Base-by-base conservation (phyloP, 2,888 invertebrate species). In the Drosophila gaucha region DNA sequence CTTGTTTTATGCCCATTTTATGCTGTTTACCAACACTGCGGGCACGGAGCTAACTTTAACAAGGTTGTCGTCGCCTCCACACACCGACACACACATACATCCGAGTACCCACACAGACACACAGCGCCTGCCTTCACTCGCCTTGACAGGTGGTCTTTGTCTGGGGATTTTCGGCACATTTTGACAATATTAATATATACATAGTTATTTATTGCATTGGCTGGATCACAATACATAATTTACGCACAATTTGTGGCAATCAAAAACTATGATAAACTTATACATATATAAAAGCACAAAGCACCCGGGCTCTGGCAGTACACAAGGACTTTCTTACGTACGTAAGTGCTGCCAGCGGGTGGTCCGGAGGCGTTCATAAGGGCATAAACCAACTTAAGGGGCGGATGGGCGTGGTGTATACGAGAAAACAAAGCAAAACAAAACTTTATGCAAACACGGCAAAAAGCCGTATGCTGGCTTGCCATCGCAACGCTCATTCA, bases 171-270 rank as follows among this genome's bases (percentile, higher is more conserved):
- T 59, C 51, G 43, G 22, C 36, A 24, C 33, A 56, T 30, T 62
- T 41, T 52, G 58, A 36, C 47, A 54, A 33, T 52, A 24, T n/a
- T 36, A 39, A 58, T 55, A 56, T 33, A 63, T 51, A 67, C 39
- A 47, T 36, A 46, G 24, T 58, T 39, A 60, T 47, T 54, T 47
- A 47, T 59, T 28, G 24, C 31, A 64, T 36, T 46, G 28, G 24
- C n/a, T 10, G 52, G 57, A 77, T 71, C 60, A 67, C 58, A 79
- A 73, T 67, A 67, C 64, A 80, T 86, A 74, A 62, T 64, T 76
- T 74, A 80, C 75, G 70, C 68, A 67, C 85, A 86, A 84, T 85
- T 86, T 84, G 82, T 70, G 57, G 72, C 75, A 74, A 73, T 86
- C 80, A 85, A 63, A 77, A 84, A 86, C 82, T 76, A 84, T 75